Base-by-base conservation (phyloP, 2,888 invertebrate species). In the Ormyrus labotus region DNA sequence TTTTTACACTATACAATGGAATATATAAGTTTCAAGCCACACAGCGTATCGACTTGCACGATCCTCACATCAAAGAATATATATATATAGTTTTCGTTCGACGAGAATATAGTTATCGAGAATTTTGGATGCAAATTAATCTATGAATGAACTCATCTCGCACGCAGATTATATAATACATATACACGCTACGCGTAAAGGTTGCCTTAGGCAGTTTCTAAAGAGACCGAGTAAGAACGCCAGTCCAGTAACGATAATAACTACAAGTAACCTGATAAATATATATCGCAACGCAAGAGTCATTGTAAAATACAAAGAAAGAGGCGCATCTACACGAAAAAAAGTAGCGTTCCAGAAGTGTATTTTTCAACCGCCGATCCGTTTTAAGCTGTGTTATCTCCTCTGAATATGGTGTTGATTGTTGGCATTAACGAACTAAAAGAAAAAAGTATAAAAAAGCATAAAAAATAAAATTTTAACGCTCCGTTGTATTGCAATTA, bases 191-290 rank as follows among this genome's bases (percentile, higher is more conserved):
- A 76, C 55, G 77, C 83, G 75, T 83, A 72, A 68, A 71, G 55
- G 85, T 86, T 84, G 85, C 86, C 85, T 86, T 85, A 84, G 85
- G 84, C 85, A 84, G 84, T 85, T 85, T 85, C 83, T 84, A 84
- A 84, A 85, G 67, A 84, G 81, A 83, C 72, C 77, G 73, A 73
- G 72, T 71, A 84, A 84, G 81, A 84, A 86, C 78, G 84, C 85
- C 85, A 86, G 84, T 85, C 84, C 85, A 86, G 82, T 82, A 77
- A 78, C 77, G 60, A 83, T 80, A 83, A 81, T 83, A 81, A 84
- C 78, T 82, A 60, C 50, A 47, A 65, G n/a, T 64, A 78, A 74
- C 51, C 76, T 34, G 65, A 81, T 61, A 76, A 67, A 34, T 34
- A 4, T 64, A 65, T 70, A 70, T 73, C 64, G 61, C 48, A 81